These are phyloP conservation scores for Andrena camellia DNA, from an alignment of 2,888 invertebrate genomes.

Conservation along the genomic window DNA sequence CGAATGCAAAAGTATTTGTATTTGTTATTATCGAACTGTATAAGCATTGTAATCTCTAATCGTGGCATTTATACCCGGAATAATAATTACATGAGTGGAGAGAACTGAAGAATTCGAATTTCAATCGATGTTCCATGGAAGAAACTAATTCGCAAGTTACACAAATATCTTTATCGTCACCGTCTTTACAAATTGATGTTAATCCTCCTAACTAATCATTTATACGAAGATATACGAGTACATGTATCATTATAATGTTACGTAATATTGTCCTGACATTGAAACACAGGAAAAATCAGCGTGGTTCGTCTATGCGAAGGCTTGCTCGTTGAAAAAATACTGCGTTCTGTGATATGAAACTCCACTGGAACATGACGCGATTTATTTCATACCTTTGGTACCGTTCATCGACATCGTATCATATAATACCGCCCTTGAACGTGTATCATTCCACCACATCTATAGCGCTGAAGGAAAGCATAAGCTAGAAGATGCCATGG, in stretches of 20 bases:
- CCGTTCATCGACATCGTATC: conserved; percentile 22
- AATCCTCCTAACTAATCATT: conserved; percentile 26
- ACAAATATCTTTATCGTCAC: conserved; percentile 34
- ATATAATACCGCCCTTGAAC: conserved; percentile 30
- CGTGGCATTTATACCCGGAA: conserved; percentile 60
- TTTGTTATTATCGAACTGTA: conserved; percentile 62
- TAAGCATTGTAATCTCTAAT: conserved; percentile 57
- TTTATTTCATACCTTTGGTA: conserved; percentile 34
- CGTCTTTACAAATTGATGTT: conserved; percentile 33
- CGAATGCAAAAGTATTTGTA: conserved; percentile 18
- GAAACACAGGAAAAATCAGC: conserved; percentile 62
- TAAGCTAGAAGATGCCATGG: conserved; percentile 58
- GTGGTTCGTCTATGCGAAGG: conserved; percentile 50
- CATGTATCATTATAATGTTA: conserved; percentile 38
- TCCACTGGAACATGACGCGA: conserved; percentile 51
- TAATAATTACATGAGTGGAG: conserved; percentile 62
- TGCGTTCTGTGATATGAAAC: conserved; percentile 73
- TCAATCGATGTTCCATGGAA: conserved; percentile 20
- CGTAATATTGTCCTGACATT: conserved; percentile 62
- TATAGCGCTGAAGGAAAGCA: conserved; percentile 37
- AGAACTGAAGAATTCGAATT: conserved; percentile 16
- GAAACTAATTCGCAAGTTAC: conserved; percentile 28
- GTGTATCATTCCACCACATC: conserved; percentile 7
- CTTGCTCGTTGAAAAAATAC: conserved; percentile 77
- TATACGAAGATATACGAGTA: conserved; percentile 40